Evolutionary conservation across 2,113 vertebrate genomes (phyloP).

Genomic region (Asarcornis scutulata): DNA sequence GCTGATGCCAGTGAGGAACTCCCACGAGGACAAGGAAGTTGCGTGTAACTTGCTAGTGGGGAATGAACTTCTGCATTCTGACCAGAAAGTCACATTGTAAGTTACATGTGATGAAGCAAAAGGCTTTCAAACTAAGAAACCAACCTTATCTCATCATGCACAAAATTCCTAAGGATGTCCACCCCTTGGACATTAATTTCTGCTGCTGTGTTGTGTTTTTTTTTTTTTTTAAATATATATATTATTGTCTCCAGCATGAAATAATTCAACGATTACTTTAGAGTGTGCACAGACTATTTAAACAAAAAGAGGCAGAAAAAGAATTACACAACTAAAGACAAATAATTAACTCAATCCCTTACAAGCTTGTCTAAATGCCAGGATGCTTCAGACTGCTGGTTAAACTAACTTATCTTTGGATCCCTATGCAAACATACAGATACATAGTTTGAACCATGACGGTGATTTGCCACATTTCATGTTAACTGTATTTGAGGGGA

Average conservation of each 20-base stretch:
- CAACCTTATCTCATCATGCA: background rate
- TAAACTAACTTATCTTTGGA: background rate
- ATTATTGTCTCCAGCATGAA: background rate
- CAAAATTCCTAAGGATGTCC: background rate
- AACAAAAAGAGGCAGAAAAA: constrained; percentile 31
- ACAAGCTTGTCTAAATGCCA: background rate
- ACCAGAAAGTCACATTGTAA: background rate
- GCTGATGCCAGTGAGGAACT: background rate
- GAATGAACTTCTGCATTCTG: background rate
- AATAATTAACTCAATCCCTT: constrained; percentile 46
- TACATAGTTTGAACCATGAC: background rate
- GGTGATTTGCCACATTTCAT: background rate
- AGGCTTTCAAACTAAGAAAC: background rate
- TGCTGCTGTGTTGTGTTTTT: background rate
- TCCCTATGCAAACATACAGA: background rate
- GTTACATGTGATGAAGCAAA: background rate
- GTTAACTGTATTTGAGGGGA: background rate
- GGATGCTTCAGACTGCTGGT: background rate
- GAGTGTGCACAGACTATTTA: background rate
- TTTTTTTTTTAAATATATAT: background rate
- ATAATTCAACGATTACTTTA: background rate
- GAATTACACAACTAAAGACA: constrained; percentile 8
- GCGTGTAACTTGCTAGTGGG: background rate
- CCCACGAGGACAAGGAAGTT: no score
- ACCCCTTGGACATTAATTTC: background rate